Base-by-base conservation (phyloP, 1,140 invertebrate genomes). In the Camponotus pennsylvanicus region DNA sequence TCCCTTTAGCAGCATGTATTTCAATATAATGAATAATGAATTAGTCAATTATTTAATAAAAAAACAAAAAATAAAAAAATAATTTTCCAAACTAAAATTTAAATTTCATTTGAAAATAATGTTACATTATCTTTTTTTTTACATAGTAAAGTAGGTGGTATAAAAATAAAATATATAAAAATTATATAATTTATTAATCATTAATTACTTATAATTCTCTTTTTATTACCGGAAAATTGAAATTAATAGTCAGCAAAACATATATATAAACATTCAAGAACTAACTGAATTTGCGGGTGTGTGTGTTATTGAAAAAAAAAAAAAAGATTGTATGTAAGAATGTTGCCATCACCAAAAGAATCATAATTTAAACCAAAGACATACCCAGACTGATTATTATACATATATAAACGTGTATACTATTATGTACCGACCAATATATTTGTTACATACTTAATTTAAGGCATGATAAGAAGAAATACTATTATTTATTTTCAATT, bases 281-380 rank as follows among this genome's bases (percentile, higher is more conserved):
- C 89, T 82, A 92, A 92, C 92, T 91, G 89, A 92, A 91, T 89
- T 92, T 93, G 89, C 89, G 91, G 88, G 85, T 89, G 77, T 85
- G 85, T 89, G 86, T 89, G 55, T 89, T 86, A 92, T 90, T 64
- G 45, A 92, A 87, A 67, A 87, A 80, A 21, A 21, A 21, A 21
- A 75, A 85, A 85, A 27, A 73, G 21, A 83, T 77, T 85, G 49
- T 80, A 85, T 45, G 52, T 69, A 86, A 69, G 89, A 86, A 83
- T 27, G 40, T 69, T 76, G 67, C 90, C 89, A 85, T 67, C 89
- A 91, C 89, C 90, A 86, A 78, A 70, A 86, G 66, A 83, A 85
- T 42, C 66, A 85, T 40, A 79, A 86, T n/a, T 78, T 86, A 32
- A 59, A 88, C 78, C 84, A 88, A 63, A 27, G 27, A 27, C 27